Evolutionary conservation across 2,113 vertebrate species (phyloP).

Genomic region (Ifrita kowaldi): DNA sequence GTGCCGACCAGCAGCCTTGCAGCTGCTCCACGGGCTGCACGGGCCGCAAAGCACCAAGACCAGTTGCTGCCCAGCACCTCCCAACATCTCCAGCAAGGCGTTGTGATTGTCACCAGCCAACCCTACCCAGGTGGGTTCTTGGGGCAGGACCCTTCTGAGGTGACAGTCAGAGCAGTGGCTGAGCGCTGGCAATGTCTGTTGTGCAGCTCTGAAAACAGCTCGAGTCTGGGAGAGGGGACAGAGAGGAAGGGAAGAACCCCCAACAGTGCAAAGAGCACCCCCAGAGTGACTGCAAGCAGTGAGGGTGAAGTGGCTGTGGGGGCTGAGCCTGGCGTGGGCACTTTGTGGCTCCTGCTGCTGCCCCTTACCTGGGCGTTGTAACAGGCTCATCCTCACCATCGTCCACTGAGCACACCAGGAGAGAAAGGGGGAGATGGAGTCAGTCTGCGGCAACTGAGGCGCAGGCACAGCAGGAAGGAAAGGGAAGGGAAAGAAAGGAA

Average conservation of each 20-base stretch:
- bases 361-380: slow-evolving; percentile 90
- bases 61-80: not conserved
- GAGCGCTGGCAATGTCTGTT: slow-evolving; percentile 86
- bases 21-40: not conserved
- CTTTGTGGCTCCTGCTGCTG: not conserved
- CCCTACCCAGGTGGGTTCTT: not conserved
- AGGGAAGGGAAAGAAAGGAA: not conserved
- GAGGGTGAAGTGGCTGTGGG: not conserved
- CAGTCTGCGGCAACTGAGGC: not conserved
- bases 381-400: slow-evolving; percentile 88
- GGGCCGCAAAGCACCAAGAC: not conserved
- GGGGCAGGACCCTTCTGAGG: slow-evolving; percentile 47
- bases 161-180: slow-evolving; percentile 83
- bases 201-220: slow-evolving; percentile 79
- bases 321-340: not conserved
- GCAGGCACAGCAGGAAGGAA: not conserved
- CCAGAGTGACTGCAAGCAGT: not conserved
- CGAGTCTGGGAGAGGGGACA: slow-evolving; percentile 74
- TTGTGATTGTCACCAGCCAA: not conserved
- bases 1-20: not conserved
- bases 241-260: not conserved
- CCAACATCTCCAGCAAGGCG: not conserved
- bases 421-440: slow-evolving; percentile 11
- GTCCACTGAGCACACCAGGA: slow-evolving; percentile 84
- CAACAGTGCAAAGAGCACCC: not conserved